Percentiles rank a stretch among this genome's conserved stretches.
Evolutionary conservation across 2,113 vertebrate species (phyloP).

Genomic region (Anolis carolinensis): DNA sequence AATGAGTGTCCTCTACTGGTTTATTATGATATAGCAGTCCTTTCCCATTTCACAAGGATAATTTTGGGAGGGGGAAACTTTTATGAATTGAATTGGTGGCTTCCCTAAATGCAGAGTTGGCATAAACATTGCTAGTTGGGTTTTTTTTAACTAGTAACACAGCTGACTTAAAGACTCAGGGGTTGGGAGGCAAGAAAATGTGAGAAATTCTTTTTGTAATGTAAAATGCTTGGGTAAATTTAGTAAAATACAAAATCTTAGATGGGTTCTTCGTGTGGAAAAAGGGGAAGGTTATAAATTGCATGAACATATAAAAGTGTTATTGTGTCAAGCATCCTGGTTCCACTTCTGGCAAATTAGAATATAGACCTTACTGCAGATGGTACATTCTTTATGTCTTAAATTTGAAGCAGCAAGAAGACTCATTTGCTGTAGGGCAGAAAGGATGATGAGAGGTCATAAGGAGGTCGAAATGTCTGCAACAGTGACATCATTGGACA

Average conservation of each 20-base stretch:
- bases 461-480: conserved; percentile 79
- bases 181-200: conserved; percentile 14
- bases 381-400: conserved; percentile 52
- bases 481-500: conserved; percentile 74
- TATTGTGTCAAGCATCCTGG: conserved; percentile 51
- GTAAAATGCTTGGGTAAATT: conserved; percentile 49
- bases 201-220: conserved; percentile 62
- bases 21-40: conserved; percentile 25
- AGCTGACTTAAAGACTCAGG: neutral
- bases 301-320: conserved; percentile 62
- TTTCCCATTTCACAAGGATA: neutral
- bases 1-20: conserved; percentile 62
- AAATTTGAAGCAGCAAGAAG: conserved; percentile 50
- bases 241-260: conserved; percentile 43
- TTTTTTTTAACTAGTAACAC: neutral
- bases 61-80: neutral
- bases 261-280: conserved; percentile 63
- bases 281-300: conserved; percentile 36
- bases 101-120: neutral
- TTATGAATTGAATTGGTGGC: neutral
- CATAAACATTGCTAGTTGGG: conserved; percentile 9
- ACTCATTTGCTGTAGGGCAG: conserved; percentile 50
- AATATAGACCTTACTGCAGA: conserved; percentile 60
- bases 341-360: conserved; percentile 58
- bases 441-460: conserved; percentile 73